Conservation (phyloP, 2,113 vertebrate species). For the Trogon melanurus region DNA sequence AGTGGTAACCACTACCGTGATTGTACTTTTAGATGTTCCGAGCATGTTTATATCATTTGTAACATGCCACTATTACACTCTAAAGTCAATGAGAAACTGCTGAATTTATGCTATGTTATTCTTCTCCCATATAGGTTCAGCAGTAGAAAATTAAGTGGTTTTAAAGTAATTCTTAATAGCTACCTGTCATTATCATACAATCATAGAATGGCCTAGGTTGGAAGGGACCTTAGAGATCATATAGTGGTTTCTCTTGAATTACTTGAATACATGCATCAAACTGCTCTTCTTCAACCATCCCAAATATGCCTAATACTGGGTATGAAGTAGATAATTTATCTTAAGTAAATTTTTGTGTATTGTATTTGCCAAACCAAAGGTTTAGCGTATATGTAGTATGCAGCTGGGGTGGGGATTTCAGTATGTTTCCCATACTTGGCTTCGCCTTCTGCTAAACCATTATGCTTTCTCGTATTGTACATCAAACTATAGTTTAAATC, state of each 20-base stretch:
- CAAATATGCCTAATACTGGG: not conserved
- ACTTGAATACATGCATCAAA: not conserved
- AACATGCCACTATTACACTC: not conserved
- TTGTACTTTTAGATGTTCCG: not conserved
- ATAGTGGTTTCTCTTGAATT: not conserved
- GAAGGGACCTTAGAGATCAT: too few species aligned
- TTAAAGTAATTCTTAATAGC: slow-evolving; percentile 27
- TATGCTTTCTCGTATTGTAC: not conserved
- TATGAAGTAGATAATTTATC: not conserved
- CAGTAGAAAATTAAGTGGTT: not conserved
- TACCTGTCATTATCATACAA: slow-evolving; percentile 13
- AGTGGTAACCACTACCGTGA: not conserved
- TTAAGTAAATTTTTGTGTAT: not conserved
- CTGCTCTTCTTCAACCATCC: not conserved
- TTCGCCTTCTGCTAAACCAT: not conserved
- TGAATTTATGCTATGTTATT: not conserved
- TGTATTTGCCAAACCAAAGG: too few species aligned
- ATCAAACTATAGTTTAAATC: not conserved
- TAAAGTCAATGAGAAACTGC: not conserved
- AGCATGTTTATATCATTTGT: not conserved
- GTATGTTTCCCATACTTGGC: not conserved
- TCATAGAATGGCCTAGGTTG: not conserved
- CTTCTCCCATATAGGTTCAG: not conserved
- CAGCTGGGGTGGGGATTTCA: not conserved
- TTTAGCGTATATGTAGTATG: not conserved